phyloP scores from a whole-genome alignment of 2,113 vertebrate genomes.

The Epinephelus cyanopodus region DNA sequence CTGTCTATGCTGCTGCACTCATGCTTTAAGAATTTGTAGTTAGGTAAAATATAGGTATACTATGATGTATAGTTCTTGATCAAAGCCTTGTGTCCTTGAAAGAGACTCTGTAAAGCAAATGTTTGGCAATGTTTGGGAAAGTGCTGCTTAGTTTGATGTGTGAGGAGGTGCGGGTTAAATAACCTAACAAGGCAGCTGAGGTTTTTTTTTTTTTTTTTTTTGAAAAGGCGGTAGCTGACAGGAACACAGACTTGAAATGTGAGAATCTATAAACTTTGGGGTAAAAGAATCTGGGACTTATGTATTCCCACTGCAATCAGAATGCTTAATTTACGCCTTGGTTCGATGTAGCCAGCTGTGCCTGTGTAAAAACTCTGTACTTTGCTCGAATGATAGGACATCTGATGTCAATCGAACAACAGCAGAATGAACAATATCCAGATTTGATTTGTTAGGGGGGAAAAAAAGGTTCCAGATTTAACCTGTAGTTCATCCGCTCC shows the following conservation, averaged over 20 bases:
- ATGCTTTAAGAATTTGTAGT: background rate
- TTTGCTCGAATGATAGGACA: slow-evolving; percentile 1
- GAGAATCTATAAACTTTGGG: background rate
- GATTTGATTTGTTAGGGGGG: background rate
- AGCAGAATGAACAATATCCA: background rate
- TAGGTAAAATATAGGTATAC: background rate
- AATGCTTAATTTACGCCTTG: background rate
- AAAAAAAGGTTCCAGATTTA: background rate
- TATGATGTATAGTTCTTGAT: background rate
- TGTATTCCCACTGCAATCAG: slow-evolving; percentile 2
- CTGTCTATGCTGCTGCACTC: background rate
- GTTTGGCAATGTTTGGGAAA: background rate
- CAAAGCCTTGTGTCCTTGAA: background rate
- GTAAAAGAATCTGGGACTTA: background rate
- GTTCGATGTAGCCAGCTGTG: background rate
- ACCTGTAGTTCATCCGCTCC: background rate
- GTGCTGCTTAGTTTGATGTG: background rate
- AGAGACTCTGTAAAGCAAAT: background rate
- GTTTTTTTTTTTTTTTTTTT: background rate
- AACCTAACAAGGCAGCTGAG: background rate
- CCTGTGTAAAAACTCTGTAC: slow-evolving; percentile 1
- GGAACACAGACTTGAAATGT: background rate
- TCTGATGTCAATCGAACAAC: background rate
- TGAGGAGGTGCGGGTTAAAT: background rate
- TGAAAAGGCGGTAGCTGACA: background rate